Evolutionary conservation across 2,113 vertebrate genomes (phyloP).

Genomic region (Gasterosteus nipponicus): DNA sequence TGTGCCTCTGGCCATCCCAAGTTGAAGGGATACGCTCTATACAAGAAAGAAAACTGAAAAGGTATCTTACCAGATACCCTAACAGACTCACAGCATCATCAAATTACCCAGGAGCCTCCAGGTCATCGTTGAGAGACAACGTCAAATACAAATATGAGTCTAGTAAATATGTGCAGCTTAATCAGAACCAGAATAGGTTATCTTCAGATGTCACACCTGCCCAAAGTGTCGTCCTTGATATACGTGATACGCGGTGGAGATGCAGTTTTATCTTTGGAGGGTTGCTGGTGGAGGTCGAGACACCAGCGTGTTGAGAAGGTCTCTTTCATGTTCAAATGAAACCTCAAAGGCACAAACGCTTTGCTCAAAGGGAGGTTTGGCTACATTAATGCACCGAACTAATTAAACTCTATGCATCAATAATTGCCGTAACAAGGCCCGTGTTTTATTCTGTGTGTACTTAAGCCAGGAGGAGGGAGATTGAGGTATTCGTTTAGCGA

Average conservation of each 20-base stretch:
- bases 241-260: not conserved
- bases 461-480: constrained; percentile 27
- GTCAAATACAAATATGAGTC: not conserved
- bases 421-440: constrained; percentile 8
- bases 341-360: not conserved
- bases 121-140: constrained; percentile 1
- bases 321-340: not conserved
- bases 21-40: not conserved
- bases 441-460: constrained; percentile 14
- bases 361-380: not conserved
- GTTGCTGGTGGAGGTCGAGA: not conserved
- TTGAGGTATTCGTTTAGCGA: constrained; percentile 27
- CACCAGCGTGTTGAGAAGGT: not conserved
- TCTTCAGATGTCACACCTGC: not conserved
- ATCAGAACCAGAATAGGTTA: not conserved
- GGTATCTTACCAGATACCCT: not conserved
- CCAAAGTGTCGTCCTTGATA: not conserved
- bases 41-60: not conserved
- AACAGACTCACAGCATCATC: not conserved
- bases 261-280: not conserved
- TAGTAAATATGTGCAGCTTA: not conserved
- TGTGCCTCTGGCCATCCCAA: not conserved
- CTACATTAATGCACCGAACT: constrained; percentile 5
- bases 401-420: constrained; percentile 1
- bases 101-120: not conserved